phyloP scores from a whole-genome alignment of 2,113 vertebrate genomes.

The Semicossyphus pulcher region DNA sequence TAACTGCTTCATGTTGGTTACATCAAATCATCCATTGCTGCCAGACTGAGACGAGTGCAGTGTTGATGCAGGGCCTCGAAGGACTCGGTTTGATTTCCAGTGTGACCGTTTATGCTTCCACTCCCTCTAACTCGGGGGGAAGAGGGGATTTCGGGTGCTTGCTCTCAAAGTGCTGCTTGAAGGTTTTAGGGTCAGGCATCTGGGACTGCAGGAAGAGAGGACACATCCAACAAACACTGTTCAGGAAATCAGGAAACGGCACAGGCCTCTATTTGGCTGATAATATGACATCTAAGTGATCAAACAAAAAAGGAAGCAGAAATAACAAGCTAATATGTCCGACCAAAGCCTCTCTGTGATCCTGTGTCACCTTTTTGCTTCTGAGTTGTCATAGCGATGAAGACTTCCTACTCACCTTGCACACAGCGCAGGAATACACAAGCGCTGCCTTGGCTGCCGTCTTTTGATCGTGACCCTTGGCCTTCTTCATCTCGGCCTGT shows the following conservation, averaged over 20 bases:
- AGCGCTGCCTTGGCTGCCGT: conserved; percentile 93
- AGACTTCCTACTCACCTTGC: conserved; percentile 84
- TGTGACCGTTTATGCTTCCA: conserved; percentile 74
- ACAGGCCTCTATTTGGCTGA: not conserved
- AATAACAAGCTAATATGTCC: not conserved
- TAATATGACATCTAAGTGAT: not conserved
- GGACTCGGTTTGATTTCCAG: conserved; percentile 33
- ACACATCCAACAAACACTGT: not conserved
- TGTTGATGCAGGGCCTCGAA: conserved; percentile 45
- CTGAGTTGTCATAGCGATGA: not conserved
- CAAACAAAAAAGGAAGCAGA: not conserved
- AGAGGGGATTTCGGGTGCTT: conserved; percentile 85
- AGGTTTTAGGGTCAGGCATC: conserved; percentile 87
- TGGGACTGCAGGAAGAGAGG: conserved; percentile 75
- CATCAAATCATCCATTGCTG: conserved; percentile 55
- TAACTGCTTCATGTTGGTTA: conserved; percentile 38
- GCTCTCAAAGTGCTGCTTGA: conserved; percentile 87
- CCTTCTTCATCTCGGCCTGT: conserved; percentile 96
- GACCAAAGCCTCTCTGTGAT: not conserved
- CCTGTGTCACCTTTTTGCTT: not conserved
- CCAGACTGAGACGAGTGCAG: conserved; percentile 51
- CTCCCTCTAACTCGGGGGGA: conserved; percentile 83
- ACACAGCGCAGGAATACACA: conserved; percentile 92
- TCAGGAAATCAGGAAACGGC: not conserved
- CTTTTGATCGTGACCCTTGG: conserved; percentile 95